Conservation (phyloP, 2,797 vertebrate species). For the Esox masquinongy region DNA sequence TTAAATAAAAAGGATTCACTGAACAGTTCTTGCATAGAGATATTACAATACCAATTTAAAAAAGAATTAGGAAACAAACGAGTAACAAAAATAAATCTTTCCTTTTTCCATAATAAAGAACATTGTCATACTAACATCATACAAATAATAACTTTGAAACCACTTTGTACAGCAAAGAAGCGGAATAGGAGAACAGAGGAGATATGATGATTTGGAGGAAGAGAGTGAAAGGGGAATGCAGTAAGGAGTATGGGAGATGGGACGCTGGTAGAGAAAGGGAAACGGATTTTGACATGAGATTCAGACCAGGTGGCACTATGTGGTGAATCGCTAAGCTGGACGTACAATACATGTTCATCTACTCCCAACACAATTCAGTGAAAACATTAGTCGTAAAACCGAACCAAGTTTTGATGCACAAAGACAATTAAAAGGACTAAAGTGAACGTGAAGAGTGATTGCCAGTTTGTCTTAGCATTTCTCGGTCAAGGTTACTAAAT, state of each 20-base stretch:
- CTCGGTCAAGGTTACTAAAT: not conserved
- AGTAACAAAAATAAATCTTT: conserved; percentile 99
- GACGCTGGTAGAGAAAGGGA: conserved; percentile 64
- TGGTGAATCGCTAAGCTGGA: not conserved
- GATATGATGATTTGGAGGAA: conserved; percentile 11
- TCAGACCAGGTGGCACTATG: conserved; percentile 56
- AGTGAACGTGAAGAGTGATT: not conserved
- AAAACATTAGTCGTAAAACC: not conserved
- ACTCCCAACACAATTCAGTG: not conserved
- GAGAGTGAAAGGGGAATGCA: conserved; percentile 13
- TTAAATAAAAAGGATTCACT: conserved; percentile 99
- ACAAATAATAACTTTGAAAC: conserved; percentile 98
- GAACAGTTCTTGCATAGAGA: conserved; percentile 99
- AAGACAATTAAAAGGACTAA: not conserved
- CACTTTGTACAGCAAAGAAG: conserved; percentile 94
- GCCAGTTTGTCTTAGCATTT: not conserved
- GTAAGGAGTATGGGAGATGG: not conserved
- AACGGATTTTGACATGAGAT: conserved; percentile 63
- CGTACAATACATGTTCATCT: not conserved
- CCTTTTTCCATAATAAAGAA: conserved; percentile 99
- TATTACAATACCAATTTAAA: conserved; percentile 99
- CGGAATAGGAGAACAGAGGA: conserved; percentile 30
- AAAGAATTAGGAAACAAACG: conserved; percentile 99
- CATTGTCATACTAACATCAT: conserved; percentile 98
- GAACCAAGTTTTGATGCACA: not conserved